Evolutionary conservation across 2,888 invertebrate genomes (phyloP).

Genomic region (Dryococelus australis): DNA sequence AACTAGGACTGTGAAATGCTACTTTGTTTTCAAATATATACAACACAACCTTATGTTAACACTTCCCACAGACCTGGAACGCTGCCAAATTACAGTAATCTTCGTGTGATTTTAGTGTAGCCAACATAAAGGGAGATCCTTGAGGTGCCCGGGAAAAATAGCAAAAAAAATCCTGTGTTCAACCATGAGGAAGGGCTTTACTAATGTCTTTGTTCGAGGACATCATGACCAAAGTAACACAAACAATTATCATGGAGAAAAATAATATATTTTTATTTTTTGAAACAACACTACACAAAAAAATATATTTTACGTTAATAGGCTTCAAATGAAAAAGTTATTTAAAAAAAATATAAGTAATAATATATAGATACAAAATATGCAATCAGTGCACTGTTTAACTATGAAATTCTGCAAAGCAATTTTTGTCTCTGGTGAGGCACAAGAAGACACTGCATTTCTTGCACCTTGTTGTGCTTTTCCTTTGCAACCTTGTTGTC

Average conservation of each 20-base stretch:
- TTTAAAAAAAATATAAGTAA: neutral
- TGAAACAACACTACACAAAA: neutral
- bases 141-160: conserved; percentile 1
- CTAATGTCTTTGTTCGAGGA: neutral
- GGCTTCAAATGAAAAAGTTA: neutral
- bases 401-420: neutral
- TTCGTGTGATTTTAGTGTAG: too few species aligned
- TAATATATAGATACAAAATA: neutral
- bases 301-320: too few species aligned
- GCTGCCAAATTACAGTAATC: too few species aligned
- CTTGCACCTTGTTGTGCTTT: neutral
- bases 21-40: too few species aligned
- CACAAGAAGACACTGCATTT: neutral
- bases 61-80: too few species aligned
- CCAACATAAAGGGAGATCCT: too few species aligned
- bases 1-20: too few species aligned
- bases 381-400: neutral
- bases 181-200: neutral
- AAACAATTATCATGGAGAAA: neutral
- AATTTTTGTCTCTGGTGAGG: neutral
- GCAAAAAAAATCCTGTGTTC: neutral
- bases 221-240: neutral
- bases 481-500: neutral
- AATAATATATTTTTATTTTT: too few species aligned
- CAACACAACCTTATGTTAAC: too few species aligned